phyloP scores from a whole-genome alignment of 1,140 invertebrate genomes.

The Apolygus lucorum region DNA sequence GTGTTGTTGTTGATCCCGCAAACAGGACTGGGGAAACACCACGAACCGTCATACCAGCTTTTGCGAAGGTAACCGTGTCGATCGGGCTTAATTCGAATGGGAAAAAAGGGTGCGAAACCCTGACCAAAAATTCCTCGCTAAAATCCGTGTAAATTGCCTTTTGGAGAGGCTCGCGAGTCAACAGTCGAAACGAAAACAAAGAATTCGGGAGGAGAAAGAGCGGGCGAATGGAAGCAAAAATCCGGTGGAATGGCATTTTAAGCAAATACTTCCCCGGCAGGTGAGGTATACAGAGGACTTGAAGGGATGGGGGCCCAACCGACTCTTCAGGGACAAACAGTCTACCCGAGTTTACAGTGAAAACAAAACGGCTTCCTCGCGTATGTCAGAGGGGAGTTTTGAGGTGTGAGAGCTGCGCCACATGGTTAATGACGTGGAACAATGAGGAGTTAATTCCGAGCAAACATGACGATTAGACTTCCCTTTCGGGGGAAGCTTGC shows the following conservation, averaged over 20 bases:
- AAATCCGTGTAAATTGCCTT: background rate
- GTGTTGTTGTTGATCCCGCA: background rate
- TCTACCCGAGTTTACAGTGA: background rate
- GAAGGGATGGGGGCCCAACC: background rate
- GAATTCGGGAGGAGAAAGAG: too few relatives aligned
- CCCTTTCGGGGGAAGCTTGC: background rate
- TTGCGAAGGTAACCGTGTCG: background rate
- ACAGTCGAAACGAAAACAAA: background rate
- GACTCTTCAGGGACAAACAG: background rate
- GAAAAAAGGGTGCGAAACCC: background rate
- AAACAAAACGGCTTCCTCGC: background rate
- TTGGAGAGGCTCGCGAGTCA: background rate
- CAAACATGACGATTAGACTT: background rate
- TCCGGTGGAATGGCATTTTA: background rate
- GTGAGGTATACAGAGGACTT: background rate
- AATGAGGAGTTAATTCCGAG: background rate
- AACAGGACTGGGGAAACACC: background rate
- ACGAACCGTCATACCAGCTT: background rate
- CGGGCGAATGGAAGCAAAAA: background rate
- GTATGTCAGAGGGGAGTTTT: too few relatives aligned
- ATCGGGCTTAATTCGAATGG: background rate
- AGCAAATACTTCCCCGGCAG: background rate
- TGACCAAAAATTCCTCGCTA: background rate
- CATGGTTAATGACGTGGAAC: background rate
- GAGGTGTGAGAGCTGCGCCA: background rate